Base-by-base conservation (phyloP, 2,888 invertebrate species). In the Zonitis immaculata region DNA sequence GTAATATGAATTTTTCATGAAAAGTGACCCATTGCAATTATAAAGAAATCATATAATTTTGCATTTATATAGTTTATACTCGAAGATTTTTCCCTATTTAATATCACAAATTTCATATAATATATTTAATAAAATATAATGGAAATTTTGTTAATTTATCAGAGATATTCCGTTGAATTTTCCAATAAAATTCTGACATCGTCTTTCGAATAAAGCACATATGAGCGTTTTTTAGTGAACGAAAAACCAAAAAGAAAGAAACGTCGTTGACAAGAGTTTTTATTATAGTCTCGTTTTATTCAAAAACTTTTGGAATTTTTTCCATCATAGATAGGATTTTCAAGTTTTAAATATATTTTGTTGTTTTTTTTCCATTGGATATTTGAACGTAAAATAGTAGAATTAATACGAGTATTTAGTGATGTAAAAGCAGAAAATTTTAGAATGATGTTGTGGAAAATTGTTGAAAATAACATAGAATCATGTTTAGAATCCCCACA, bases 1-100 rank as follows among this genome's bases (percentile, higher is more conserved):
- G 12, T 26, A 28, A 42, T 28, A 54, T 54, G 47, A 50, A 54
- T 54, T 49, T 54, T 54, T 47, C 47, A 47, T 54, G 54, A 51
- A 28, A 26, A 46, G 26, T 18, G 18, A 39, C 39, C 3, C 49
- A 53, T 46, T 42, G 35, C 49, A 53, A 49, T 53, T 53, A 54
- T 42, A 44, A 32, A 16, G 44, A 32, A 54, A 42, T 44, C 47
- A 44, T 54, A 44, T 43, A 46, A 32, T 47, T 51, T 53, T 47
- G 18, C 20, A 46, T 49, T 46, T 32, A 25, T 27, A 39, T 8
- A 39, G 18, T 39, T 39, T 39, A 18, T 5, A 22, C 52, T 28
- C 44, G 35, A 42, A 18, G 14, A 14, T 32, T 49, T 42, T 26
- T n/a, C n/a, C n/a, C n/a, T 46, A 53, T 49, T 49, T 49, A 46